Evolutionary conservation across 2,888 invertebrate genomes (phyloP).

Genomic region (Synanthedon vespiformis): DNA sequence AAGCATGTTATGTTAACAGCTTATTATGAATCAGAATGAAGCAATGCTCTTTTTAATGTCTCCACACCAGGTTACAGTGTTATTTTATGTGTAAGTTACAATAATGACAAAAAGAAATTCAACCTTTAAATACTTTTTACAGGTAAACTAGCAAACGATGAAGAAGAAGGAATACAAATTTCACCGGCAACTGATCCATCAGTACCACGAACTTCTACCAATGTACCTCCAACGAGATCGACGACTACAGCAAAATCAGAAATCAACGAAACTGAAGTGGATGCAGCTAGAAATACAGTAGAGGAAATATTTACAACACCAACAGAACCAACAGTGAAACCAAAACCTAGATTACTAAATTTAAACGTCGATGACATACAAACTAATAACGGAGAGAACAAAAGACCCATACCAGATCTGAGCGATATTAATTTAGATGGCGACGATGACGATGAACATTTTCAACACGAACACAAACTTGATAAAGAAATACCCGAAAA

Average conservation of each 20-base stretch:
- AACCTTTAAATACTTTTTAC: slow-evolving; percentile 11
- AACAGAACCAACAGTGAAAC: slow-evolving; percentile 24
- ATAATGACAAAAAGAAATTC: neutral
- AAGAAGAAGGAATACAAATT: slow-evolving; percentile 28
- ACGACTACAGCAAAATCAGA: slow-evolving; percentile 15
- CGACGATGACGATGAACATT: slow-evolving; percentile 65
- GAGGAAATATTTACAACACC: slow-evolving; percentile 9
- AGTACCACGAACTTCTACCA: slow-evolving; percentile 4
- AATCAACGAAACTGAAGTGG: slow-evolving; percentile 11
- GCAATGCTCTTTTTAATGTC: too few species aligned
- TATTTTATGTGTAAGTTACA: neutral
- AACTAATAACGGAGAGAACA: slow-evolving; percentile 24
- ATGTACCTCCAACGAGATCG: slow-evolving; percentile 15
- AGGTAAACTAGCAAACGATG: slow-evolving; percentile 51
- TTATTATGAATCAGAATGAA: too few species aligned
- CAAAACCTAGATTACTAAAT: slow-evolving; percentile 44
- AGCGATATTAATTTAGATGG: slow-evolving; percentile 82
- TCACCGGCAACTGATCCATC: slow-evolving; percentile 9
- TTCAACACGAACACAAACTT: slow-evolving; percentile 20
- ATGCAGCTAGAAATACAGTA: slow-evolving; percentile 14
- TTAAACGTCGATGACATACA: slow-evolving; percentile 55
- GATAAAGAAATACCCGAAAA: slow-evolving; percentile 43
- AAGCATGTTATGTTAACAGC: too few species aligned
- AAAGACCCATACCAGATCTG: slow-evolving; percentile 68
- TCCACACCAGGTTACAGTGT: too few species aligned